These are phyloP conservation scores for Leptogaster cylindrica DNA, from an alignment of 2,888 invertebrate genomes.

Conservation along the genomic window DNA sequence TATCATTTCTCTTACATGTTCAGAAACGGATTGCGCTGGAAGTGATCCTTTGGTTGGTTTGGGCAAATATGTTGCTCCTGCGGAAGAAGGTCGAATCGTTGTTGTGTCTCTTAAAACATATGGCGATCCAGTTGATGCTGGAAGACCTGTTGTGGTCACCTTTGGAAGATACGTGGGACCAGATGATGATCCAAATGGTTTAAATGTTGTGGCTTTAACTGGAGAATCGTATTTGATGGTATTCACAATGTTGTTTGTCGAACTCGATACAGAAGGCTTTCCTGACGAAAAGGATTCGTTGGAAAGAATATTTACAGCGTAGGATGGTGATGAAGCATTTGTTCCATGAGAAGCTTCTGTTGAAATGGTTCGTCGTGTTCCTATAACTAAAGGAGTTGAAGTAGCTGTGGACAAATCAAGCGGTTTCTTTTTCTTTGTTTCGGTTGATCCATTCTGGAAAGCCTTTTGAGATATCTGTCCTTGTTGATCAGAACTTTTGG, in stretches of 20 bases:
- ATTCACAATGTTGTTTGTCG: neutral
- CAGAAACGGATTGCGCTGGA: slow-evolving; percentile 65
- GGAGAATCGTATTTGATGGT: neutral
- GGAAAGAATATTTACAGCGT: slow-evolving; percentile 13
- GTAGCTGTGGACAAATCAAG: neutral
- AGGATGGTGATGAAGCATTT: neutral
- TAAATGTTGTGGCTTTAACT: slow-evolving; percentile 15
- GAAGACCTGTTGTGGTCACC: slow-evolving; percentile 49
- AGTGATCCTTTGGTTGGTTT: slow-evolving; percentile 12
- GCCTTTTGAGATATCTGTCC: neutral
- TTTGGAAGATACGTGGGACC: slow-evolving; percentile 40
- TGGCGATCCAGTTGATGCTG: slow-evolving; percentile 50
- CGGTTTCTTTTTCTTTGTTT: neutral
- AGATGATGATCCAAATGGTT: slow-evolving; percentile 3
- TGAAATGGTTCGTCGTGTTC: slow-evolving; percentile 12
- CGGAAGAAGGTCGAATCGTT: slow-evolving; percentile 32
- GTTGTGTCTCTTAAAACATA: slow-evolving; percentile 40
- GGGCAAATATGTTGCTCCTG: slow-evolving; percentile 40
- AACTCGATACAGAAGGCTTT: neutral
- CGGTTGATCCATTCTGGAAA: neutral
- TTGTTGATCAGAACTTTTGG: neutral
- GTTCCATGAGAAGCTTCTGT: slow-evolving; percentile 9
- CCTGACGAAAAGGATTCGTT: neutral
- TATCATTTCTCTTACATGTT: slow-evolving; percentile 74
- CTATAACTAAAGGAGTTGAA: slow-evolving; percentile 19